Base-by-base conservation (phyloP, 35 echinoderm and acorn worm genomes). In the Eucidaris tribuloides region DNA sequence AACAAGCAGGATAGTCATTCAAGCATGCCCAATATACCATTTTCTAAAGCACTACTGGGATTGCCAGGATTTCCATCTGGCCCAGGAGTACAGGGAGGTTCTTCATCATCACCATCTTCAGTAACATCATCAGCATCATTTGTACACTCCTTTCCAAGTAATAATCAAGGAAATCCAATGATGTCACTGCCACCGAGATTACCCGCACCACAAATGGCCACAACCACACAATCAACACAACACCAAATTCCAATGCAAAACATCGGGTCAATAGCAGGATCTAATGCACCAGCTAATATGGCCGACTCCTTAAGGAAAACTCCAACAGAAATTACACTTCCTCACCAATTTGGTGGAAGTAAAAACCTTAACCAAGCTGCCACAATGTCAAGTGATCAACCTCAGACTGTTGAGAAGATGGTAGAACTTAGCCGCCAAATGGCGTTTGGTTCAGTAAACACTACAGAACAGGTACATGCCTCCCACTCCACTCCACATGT, bases 391-490 rank as follows among this genome's bases (percentile, higher is more conserved):
- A n/a, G n/a, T n/a, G n/a, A n/a, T n/a, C n/a, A n/a, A n/a, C n/a
- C 24, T 74, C 34, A 74, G 22, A 74, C 68, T 9, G 44, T 74
- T 11, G 68, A 74, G 38, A 74, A 36, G 44, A 74, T 74, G 68
- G 68, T 74, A 41, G 68, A 74, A 27, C 40, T 74, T 35, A 44
- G 38, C 44, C 29, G 41, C n/a, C 68, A 74, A 38, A 74, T 74
- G 68, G 41, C 35, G 14, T 74, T 74, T 43, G n/a, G 68, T 74
- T 74, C 68, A 19, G 37, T 74, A 40, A 74, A 40, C 25, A 40
- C 44, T 74, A 40, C 68, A 42, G 68, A 74, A 42, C 68, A 74
- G 44, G 41, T 74, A 40, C 68, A 35, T 74, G 68, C 35, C n/a
- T n/a, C n/a, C n/a, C n/a, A n/a, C n/a, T n/a, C n/a, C n/a, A n/a